phyloP scores from a whole-genome alignment of 2,888 invertebrate genomes.

The Abscondita cerata region DNA sequence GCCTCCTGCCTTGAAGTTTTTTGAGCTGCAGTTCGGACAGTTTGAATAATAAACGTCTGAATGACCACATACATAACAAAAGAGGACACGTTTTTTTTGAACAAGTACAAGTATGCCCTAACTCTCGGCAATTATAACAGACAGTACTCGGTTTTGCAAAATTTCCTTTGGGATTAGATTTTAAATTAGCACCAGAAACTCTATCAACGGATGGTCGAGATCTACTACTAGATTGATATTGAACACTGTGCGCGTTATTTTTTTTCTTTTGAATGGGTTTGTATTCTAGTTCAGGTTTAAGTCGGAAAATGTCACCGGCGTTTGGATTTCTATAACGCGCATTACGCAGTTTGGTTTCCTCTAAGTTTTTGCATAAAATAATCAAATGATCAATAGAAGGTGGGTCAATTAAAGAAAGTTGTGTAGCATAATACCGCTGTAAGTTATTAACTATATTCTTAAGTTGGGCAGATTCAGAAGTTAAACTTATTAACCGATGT shows the following conservation, averaged over 20 bases:
- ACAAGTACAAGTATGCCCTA: slow-evolving; percentile 1
- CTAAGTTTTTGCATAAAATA: background rate
- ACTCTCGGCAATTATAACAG: background rate
- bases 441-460: background rate
- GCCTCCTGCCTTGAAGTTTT: slow-evolving; percentile 3
- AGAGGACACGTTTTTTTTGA: background rate
- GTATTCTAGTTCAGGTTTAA: too few relatives aligned
- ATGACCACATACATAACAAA: too few relatives aligned
- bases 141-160: background rate
- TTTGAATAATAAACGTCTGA: too few relatives aligned
- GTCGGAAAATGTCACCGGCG: too few relatives aligned
- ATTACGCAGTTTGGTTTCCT: slow-evolving; percentile 6
- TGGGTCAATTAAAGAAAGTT: background rate
- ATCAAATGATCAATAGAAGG: background rate
- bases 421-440: slow-evolving; percentile 4
- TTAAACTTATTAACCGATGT: too few relatives aligned
- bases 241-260: too few relatives aligned
- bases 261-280: too few relatives aligned
- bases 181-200: too few relatives aligned
- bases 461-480: too few relatives aligned
- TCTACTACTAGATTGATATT: too few relatives aligned
- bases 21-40: too few relatives aligned
- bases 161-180: too few relatives aligned
- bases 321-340: background rate
- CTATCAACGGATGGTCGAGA: background rate